phyloP scores from a whole-genome alignment of 2,888 invertebrate genomes.

The Xylocampa areola region DNA sequence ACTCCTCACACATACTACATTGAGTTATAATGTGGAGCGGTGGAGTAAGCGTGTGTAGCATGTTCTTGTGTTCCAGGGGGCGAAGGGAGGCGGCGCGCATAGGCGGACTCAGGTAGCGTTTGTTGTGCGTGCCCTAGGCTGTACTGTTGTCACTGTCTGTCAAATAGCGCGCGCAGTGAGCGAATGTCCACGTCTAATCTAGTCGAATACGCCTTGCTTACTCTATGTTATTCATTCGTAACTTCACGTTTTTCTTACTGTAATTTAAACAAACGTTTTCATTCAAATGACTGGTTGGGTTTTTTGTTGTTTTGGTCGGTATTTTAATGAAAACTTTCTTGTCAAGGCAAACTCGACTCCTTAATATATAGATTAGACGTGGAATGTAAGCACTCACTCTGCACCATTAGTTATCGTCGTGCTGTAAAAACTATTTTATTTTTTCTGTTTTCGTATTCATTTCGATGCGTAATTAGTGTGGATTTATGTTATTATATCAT shows the following conservation, averaged over 20 bases:
- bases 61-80: constrained; percentile 90
- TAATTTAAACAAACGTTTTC: neutral
- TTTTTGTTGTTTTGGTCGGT: neutral
- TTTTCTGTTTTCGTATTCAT: constrained; percentile 85
- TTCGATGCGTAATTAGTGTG: constrained; percentile 88
- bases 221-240: constrained; percentile 45
- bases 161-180: constrained; percentile 87
- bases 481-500: constrained; percentile 85
- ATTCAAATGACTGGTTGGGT: neutral
- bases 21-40: constrained; percentile 63
- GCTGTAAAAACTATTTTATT: constrained; percentile 86
- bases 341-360: constrained; percentile 68
- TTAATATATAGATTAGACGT: constrained; percentile 79
- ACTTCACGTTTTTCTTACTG: neutral
- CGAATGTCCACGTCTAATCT: constrained; percentile 80
- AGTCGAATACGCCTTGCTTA: constrained; percentile 59
- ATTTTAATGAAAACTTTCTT: constrained; percentile 12
- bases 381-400: constrained; percentile 82
- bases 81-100: constrained; percentile 84
- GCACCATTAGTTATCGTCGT: constrained; percentile 89
- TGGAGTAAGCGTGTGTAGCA: constrained; percentile 85
- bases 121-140: constrained; percentile 90
- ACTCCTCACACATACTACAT: constrained; percentile 16
- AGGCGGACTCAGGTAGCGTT: constrained; percentile 88
- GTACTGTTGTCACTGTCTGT: constrained; percentile 89